Conservation (phyloP, 2,888 invertebrate genomes). For the Ormyrus thymus region DNA sequence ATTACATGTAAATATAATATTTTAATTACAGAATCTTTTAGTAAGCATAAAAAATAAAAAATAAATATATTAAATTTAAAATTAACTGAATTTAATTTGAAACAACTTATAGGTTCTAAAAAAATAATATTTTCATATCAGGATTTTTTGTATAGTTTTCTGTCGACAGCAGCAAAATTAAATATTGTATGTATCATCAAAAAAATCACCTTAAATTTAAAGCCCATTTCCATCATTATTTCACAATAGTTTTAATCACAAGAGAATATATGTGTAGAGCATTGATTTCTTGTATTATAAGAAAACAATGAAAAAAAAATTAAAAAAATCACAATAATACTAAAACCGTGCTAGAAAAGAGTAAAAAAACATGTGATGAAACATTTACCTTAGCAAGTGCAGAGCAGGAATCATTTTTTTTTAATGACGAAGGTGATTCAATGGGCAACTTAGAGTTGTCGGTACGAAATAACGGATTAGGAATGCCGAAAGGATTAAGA, state of each 20-base stretch:
- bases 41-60: too few relatives aligned
- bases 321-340: not conserved
- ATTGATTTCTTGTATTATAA: slow-evolving; percentile 11
- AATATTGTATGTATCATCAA: too few relatives aligned
- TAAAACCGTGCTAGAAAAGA: slow-evolving; percentile 52
- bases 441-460: slow-evolving; percentile 59
- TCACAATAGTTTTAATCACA: not conserved
- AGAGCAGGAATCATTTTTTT: slow-evolving; percentile 65
- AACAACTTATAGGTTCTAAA: too few relatives aligned
- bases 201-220: too few relatives aligned
- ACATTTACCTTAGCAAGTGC: slow-evolving; percentile 70
- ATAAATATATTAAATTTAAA: too few relatives aligned
- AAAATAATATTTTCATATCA: not conserved
- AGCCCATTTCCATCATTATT: not conserved
- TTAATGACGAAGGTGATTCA: slow-evolving; percentile 66
- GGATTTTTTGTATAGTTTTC: not conserved
- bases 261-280: slow-evolving; percentile 1
- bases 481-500: slow-evolving; percentile 63
- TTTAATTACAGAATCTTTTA: not conserved
- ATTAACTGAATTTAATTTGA: too few relatives aligned
- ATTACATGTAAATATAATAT: not conserved
- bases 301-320: slow-evolving; percentile 45
- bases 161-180: not conserved
- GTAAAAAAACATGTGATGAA: slow-evolving; percentile 58
- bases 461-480: slow-evolving; percentile 61